Percentiles rank a stretch among this genome's conserved stretches.
Conservation (phyloP, 37 sponge, comb jelly and placozoan genomes). For the Petrosia ficiformis region DNA sequence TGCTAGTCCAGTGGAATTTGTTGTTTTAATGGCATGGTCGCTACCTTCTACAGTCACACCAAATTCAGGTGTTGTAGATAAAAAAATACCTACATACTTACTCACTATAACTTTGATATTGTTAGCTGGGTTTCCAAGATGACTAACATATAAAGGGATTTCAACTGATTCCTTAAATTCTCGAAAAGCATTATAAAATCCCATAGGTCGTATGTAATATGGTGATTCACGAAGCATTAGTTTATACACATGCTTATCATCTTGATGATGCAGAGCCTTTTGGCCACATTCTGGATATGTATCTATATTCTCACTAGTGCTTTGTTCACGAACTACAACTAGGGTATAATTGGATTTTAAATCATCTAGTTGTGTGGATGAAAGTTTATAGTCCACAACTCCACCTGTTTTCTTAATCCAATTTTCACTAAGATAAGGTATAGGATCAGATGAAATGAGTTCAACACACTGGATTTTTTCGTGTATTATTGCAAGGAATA, state of each 20-base stretch:
- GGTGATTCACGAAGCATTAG: not conserved
- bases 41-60: not conserved
- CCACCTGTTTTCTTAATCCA: conserved; percentile 5
- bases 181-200: not conserved
- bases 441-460: not conserved
- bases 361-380: too few species aligned
- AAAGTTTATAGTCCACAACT: not conserved
- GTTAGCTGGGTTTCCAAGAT: conserved; percentile 18
- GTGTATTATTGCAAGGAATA: conserved; percentile 6
- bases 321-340: not conserved
- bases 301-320: not conserved
- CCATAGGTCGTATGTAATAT: not conserved
- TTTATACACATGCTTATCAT: not conserved
- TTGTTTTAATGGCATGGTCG: not conserved
- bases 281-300: not conserved
- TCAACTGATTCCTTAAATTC: not conserved
- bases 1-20: conserved; percentile 19
- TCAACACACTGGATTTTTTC: not conserved
- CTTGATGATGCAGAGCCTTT: not conserved
- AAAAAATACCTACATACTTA: not conserved
- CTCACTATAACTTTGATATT: conserved; percentile 5
- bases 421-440: not conserved
- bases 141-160: conserved; percentile 3
- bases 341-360: not conserved
- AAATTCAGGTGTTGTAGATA: not conserved